Evolutionary conservation across 1,140 invertebrate species (phyloP).

Genomic region (Lordiphosa collinella): DNA sequence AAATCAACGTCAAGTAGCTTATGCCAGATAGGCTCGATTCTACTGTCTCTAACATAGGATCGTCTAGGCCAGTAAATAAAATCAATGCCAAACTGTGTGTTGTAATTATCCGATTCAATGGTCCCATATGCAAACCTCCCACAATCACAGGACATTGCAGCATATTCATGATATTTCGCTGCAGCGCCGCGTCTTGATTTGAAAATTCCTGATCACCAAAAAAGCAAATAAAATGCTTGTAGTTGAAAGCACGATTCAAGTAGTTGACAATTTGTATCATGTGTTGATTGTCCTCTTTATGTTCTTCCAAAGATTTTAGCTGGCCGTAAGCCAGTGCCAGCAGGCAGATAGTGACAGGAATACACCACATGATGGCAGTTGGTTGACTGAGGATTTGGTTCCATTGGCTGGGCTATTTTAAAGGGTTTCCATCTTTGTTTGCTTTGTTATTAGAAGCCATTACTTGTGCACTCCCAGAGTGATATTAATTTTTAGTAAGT

Average conservation of each 20-base stretch:
- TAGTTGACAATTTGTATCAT: not conserved
- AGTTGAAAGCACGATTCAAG: rapidly evolving
- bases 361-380: constrained; percentile 18
- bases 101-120: not conserved
- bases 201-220: not conserved
- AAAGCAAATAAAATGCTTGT: not conserved
- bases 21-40: not conserved
- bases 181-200: too few relatives aligned
- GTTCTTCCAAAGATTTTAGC: not conserved
- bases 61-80: constrained; percentile 3
- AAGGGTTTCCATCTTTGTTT: constrained; percentile 31
- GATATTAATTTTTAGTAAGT: too few relatives aligned
- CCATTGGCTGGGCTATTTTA: constrained; percentile 7
- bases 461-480: constrained; percentile 12
- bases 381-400: constrained; percentile 20
- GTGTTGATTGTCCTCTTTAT: not conserved
- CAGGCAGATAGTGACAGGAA: not conserved
- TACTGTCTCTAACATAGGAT: constrained; percentile 3
- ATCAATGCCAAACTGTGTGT: not conserved
- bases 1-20: not conserved
- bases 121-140: not conserved
- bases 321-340: constrained; percentile 5
- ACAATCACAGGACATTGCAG: not conserved
- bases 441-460: constrained; percentile 49
- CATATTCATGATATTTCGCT: not conserved